A percentile compares a stretch with the other conserved stretches of the same genome.
Evolutionary conservation across 2,113 vertebrate genomes (phyloP).

Genomic region (Carettochelys insculpta): DNA sequence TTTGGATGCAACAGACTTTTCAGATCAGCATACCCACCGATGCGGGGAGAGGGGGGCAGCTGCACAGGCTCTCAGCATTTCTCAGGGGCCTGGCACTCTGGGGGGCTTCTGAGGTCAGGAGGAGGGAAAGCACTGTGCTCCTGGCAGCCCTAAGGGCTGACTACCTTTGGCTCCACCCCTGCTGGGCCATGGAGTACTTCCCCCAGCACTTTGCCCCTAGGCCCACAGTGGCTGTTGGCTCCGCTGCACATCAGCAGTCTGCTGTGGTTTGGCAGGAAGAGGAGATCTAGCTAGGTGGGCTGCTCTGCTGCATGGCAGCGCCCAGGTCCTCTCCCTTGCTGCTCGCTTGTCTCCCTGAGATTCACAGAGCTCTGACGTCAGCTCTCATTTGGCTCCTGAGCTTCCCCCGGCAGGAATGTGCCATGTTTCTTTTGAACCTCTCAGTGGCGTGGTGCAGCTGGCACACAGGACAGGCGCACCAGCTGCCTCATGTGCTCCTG

Average conservation of each 20-base stretch:
- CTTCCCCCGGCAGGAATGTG: background rate
- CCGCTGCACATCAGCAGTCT: background rate
- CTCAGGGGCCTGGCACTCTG: too few species aligned
- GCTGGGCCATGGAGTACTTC: too few species aligned
- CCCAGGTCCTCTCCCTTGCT: background rate
- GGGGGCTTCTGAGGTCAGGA: too few species aligned
- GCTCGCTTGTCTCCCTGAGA: background rate
- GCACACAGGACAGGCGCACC: background rate
- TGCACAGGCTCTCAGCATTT: too few species aligned
- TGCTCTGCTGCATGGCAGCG: background rate
- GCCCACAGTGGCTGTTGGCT: too few species aligned
- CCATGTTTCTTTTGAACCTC: background rate
- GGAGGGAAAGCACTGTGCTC: too few species aligned
- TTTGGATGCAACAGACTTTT: background rate
- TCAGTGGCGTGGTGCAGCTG: background rate
- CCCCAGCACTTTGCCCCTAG: too few species aligned
- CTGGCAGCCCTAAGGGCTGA: too few species aligned
- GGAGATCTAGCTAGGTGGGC: background rate
- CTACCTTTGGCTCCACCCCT: too few species aligned
- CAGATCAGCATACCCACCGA: too few species aligned
- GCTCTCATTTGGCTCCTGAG: background rate
- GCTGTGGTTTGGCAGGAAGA: background rate
- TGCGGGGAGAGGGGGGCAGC: too few species aligned
- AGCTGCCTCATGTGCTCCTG: background rate
- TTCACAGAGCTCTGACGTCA: background rate